Conservation (phyloP, 2,113 vertebrate genomes). For the Cottus gobio region DNA sequence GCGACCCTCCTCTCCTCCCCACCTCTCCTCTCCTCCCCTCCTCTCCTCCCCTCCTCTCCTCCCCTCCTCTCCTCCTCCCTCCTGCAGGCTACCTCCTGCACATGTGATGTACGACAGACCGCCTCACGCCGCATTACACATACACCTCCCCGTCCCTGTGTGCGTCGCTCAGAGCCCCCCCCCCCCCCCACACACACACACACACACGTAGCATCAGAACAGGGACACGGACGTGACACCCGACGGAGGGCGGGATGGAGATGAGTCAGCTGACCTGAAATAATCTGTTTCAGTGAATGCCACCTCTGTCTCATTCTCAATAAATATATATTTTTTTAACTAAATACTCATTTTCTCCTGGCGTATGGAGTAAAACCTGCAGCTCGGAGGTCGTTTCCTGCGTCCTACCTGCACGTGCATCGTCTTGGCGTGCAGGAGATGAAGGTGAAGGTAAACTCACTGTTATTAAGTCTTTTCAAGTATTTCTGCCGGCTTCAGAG, state of each 20-base stretch:
- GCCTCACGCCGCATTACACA: constrained; percentile 75
- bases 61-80: constrained; percentile 24
- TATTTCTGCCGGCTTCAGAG: constrained; percentile 31
- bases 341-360: too few relatives aligned
- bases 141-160: constrained; percentile 69
- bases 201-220: constrained; percentile 71
- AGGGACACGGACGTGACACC: constrained; percentile 65
- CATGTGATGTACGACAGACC: constrained; percentile 73
- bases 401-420: constrained; percentile 19
- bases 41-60: constrained; percentile 51
- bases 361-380: too few relatives aligned
- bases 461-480: constrained; percentile 54
- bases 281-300: too few relatives aligned
- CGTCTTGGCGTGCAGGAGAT: constrained; percentile 24
- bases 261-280: too few relatives aligned
- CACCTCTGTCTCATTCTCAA: too few relatives aligned
- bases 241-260: neutral
- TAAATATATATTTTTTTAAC: too few relatives aligned
- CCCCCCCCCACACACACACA: too few relatives aligned
- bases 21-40: constrained; percentile 47
- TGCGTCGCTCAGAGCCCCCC: constrained; percentile 60
- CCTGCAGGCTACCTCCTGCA: constrained; percentile 67
- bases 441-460: constrained; percentile 55
- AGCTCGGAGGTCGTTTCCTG: neutral
- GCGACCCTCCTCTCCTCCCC: constrained; percentile 62